Base-by-base conservation (phyloP, 2,888 invertebrate genomes). In the Cheilosia scutellata region DNA sequence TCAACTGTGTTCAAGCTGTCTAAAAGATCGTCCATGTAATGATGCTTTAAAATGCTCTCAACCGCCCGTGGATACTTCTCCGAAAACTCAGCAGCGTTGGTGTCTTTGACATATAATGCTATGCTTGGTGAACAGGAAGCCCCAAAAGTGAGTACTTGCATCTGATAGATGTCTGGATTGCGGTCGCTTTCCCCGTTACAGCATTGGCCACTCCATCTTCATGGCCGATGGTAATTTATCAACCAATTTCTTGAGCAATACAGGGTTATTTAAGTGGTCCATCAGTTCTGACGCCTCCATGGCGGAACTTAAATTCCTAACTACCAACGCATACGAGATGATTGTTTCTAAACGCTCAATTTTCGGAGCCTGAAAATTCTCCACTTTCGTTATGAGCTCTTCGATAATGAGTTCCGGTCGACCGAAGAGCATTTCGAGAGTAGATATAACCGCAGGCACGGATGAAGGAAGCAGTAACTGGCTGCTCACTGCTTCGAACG, bases 121-220 rank as follows among this genome's bases (percentile, higher is more conserved):
- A 42, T 58, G 25, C 47, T 33, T 4, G 63, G 63, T 2, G 62
- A 62, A 31, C 44, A 62, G 5, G 29, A 31, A 31, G 44, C 62
- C n/a, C 62, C 47, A 25, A 49, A 49, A 5, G 37, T 37, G 2
- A 65, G 49, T 20, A 51, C 31, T 11, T 49, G n/a, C 65, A 65
- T 65, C 16, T 76, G 53, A 63, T 76, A 88, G 9, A 75, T 68
- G 29, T 82, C 84, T 6, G 44, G 57, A 4, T 49, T 16, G 7
- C 53, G 27, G 13, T 49, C 63, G 13, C 33, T n/a, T 37, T 51
- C 63, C 7, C 65, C 49, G 27, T 66, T 5, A 33, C 89, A 90
- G 51, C 37, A 80, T 55, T 11, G 82, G 82, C 82, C 87, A 88
- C n/a, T 88, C 31, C 31, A 88, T 16, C 57, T 62, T 58, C 70